Conservation (phyloP, 2,113 vertebrate species). For the Epinephelus fuscoguttatus region DNA sequence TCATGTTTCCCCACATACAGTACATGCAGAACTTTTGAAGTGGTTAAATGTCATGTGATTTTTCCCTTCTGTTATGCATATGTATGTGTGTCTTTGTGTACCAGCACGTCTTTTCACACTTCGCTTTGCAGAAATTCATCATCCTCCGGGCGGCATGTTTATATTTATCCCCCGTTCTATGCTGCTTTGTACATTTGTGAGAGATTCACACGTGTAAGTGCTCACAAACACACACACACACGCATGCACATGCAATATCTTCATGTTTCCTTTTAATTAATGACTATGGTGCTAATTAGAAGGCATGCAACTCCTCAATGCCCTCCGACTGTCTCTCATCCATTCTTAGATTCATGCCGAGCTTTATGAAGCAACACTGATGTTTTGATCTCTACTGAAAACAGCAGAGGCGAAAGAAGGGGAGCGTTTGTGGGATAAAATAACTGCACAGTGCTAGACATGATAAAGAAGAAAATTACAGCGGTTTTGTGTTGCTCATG, state of each 20-base stretch:
- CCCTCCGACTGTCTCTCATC: constrained; percentile 43
- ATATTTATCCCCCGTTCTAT: constrained; percentile 60
- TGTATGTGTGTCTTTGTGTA: constrained; percentile 15
- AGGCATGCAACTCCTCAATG: constrained; percentile 51
- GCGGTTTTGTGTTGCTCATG: background rate
- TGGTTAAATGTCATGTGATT: background rate
- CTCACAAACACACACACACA: background rate
- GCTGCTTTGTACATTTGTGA: constrained; percentile 18
- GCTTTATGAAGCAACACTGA: constrained; percentile 29
- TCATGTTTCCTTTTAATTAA: constrained; percentile 69
- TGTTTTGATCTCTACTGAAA: constrained; percentile 36
- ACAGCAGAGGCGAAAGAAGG: background rate
- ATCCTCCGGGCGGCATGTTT: constrained; percentile 53
- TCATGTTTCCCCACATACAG: background rate
- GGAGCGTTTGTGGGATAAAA: background rate
- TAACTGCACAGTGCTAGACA: background rate
- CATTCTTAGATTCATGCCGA: constrained; percentile 30
- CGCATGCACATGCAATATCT: constrained; percentile 5
- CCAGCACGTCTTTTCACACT: constrained; percentile 18
- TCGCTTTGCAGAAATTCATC: constrained; percentile 32
- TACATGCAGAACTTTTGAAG: background rate
- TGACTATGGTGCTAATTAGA: constrained; percentile 76
- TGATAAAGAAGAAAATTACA: background rate
- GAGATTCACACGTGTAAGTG: constrained; percentile 10
- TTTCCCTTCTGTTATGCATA: background rate